Evolutionary conservation across 2,797 vertebrate species (phyloP), one percentile per base, ranked within the genome.

Genomic region (Cryptoblepharus egeriae): DNA sequence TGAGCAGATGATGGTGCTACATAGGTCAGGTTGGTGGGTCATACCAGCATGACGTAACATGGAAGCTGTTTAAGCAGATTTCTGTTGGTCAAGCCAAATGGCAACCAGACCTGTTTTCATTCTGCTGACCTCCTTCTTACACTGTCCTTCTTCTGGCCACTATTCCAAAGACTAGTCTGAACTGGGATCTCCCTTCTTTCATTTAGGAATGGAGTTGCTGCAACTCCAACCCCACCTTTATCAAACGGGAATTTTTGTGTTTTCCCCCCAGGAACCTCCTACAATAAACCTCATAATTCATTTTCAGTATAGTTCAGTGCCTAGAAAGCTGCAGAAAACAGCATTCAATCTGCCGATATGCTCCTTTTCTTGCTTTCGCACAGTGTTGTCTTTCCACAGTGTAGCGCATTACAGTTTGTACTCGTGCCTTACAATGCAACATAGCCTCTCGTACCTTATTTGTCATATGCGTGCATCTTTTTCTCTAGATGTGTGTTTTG

Each of bases 351-450:
- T 67, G 83, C 91, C 85, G 0, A 5, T 83, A 77, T 37, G 28
- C 63, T 88, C 32, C 87, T 86, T 80, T 75, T 85, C 80, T 79
- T 77, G 20, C 81, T 77, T 81, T 71, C 75, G 81, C 76, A 88
- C 87, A 82, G 2, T 20, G 58, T 69, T 71, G 3, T 30, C 0
- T 86, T 81, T 83, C 82, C 5, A 0, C 8, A 1, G 64, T 64
- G 76, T 68, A 83, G 83, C 61, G 58, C 30, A 24, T 71, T 28
- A 15, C 1, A 61, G 74, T 88, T 77, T 65, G 42, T 81, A 81
- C 77, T 95, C 94, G 96, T 96, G 95, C 95, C 95, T 96, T 95
- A 90, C 1, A 55, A 82, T 82, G 78, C 85, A 20, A 0, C 1
- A 64, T 83, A 86, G 85, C 42, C 64, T 88, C 77, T 86, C 0